phyloP scores from a whole-genome alignment of 2,113 vertebrate species.

The Lampris megalopsis region DNA sequence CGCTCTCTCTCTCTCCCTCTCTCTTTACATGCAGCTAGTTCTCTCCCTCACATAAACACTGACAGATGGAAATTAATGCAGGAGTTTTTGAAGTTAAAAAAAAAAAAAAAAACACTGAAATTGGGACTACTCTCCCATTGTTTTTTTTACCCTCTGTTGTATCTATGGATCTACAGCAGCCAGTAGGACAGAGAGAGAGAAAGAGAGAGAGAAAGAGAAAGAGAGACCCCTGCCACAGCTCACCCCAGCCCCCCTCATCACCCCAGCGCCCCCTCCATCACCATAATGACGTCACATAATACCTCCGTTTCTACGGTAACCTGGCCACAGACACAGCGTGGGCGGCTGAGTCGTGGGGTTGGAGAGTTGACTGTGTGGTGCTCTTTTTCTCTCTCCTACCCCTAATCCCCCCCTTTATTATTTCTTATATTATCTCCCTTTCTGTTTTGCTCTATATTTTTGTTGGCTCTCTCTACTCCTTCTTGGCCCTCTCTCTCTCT shows the following conservation, averaged over 20 bases:
- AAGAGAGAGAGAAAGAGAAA: constrained; percentile 12
- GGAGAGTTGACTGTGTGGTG: constrained; percentile 43
- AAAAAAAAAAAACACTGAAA: too few relatives aligned
- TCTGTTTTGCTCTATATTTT: not conserved
- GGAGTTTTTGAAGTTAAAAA: not conserved
- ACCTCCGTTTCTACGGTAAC: constrained; percentile 70
- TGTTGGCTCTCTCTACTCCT: not conserved
- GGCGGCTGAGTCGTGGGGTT: constrained; percentile 65
- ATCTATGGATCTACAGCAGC: not conserved
- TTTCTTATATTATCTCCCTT: not conserved
- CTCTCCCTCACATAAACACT: constrained; percentile 9
- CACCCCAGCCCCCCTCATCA: constrained; percentile 43
- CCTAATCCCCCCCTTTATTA: not conserved
- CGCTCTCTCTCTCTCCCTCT: not conserved
- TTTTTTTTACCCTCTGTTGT: constrained; percentile 3
- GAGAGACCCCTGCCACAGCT: constrained; percentile 42
- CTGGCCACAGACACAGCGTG: constrained; percentile 72
- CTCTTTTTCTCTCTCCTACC: constrained; percentile 5
- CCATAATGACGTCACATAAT: constrained; percentile 68
- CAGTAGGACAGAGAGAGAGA: constrained; percentile 9
- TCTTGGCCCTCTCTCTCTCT: not conserved
- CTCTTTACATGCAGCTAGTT: not conserved
- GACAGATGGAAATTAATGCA: constrained; percentile 22
- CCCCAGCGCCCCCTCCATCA: constrained; percentile 44
- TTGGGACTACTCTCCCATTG: not conserved